Evolutionary conservation across 2,888 invertebrate genomes (phyloP), one percentile per base, ranked within the genome.

Genomic region (Ommatoiulus sabulosus): DNA sequence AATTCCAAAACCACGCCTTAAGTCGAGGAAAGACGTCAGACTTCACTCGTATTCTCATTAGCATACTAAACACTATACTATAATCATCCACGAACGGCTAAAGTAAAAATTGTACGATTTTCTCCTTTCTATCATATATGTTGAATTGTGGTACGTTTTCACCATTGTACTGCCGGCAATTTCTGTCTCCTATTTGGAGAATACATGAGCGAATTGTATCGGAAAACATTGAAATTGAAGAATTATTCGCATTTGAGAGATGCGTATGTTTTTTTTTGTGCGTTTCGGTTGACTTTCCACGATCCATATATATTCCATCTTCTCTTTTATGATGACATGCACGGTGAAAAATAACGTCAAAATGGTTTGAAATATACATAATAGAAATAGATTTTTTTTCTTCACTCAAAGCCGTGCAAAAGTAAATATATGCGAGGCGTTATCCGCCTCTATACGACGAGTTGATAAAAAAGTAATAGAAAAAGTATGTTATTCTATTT

Each of bases 391-490:
- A 80, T 80, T 80, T 80, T 80, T 35, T 35, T 35, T 35, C 35
- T 80, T 43, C 35, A 20, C 80, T 80, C 80, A 80, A 80, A 80
- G 80, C 35, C 80, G 80, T 35, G 35, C 86, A 86, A 86, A 86
- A 86, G 86, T 46, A 86, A 86, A 86, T 86, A 86, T 86, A 86
- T 46, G 48, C n/a, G 10, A 86, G 80, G 35, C 35, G 24, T 63
- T 63, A n/a, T 5, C 6, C 24, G 72, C 72, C 3, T 44, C 85
- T 44, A 35, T 35, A 86, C 86, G 86, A 44, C 86, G 48, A 86
- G 3, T 46, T 48, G 86, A 86, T 86, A 86, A 86, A 86, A 86
- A 86, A 48, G 86, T 86, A 86, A 86, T 86, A 86, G 86, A 86
- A 86, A 86, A 86, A 86, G 46, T 48, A 48, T 86, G 86, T 86